Base-by-base conservation (phyloP, 2,888 invertebrate genomes). In the Ischnus inquisitorius region DNA sequence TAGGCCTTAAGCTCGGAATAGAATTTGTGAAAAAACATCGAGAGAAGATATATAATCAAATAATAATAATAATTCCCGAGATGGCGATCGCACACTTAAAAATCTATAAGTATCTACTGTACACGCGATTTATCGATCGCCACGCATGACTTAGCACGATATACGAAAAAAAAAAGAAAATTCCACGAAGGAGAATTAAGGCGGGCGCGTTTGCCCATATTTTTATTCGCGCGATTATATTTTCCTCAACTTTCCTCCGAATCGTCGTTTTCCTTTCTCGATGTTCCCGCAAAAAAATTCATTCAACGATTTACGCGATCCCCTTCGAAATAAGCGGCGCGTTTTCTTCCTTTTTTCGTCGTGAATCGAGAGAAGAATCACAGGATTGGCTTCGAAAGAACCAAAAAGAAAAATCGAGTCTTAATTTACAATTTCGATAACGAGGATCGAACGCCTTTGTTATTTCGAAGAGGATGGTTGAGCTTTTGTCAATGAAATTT, bases 31-130 rank as follows among this genome's bases (percentile, higher is more conserved):
- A 25, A 64, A 69, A 68, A 14, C 19, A 46, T 74, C 60, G 12
- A 34, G 12, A 60, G 46, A 60, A 57, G 60, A 60, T 25, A 34
- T 54, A 34, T 34, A 76, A 8, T 28, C 28, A 25, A 51, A 22
- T 8, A 25, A 60, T 60, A 60, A 71, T 54, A 12, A 57, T 51
- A 65, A 57, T 76, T 82, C 64, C 48, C 28, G 60, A 14, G 65
- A 48, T 79, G 62, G 14, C 48, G 43, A 28, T 34, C 62, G 69
- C 51, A 68, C 77, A 43, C 34, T 77, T 60, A 48, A 67, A 48
- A 67, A 62, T 67, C 43, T 77, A 82, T 76, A 76, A 76, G 54
- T 54, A 51, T 68, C 76, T 72, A 80, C 84, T 84, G 84, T 84
- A 82, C 84, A 84, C 48, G 22, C 79, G 82, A 74, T 69, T 69